phyloP scores from a whole-genome alignment of 2,797 vertebrate species.

The Gymnoscopelus braueri region DNA sequence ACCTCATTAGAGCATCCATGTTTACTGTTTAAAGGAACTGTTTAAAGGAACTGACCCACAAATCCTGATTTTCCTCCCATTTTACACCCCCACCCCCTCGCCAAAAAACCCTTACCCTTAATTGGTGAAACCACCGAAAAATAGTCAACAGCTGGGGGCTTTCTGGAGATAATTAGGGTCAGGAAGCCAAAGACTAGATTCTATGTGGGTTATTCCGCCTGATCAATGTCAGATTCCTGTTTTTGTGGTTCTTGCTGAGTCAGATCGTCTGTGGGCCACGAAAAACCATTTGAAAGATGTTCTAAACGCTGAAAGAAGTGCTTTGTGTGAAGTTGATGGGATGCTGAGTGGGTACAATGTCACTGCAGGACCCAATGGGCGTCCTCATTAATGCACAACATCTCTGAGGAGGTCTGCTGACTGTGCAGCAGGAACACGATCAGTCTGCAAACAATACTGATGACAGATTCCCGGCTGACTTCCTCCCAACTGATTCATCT shows the following conservation, averaged over 20 bases:
- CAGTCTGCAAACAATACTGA: slow-evolving; percentile 52
- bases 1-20: slow-evolving; percentile 44
- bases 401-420: slow-evolving; percentile 68
- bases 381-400: slow-evolving; percentile 37
- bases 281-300: slow-evolving; percentile 49
- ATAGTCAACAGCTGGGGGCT: slow-evolving; percentile 31
- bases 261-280: slow-evolving; percentile 51
- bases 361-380: slow-evolving; percentile 33
- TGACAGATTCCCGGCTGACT: slow-evolving; percentile 62
- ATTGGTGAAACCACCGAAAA: slow-evolving; percentile 50
- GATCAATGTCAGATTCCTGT: slow-evolving; percentile 65
- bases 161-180: slow-evolving; percentile 62
- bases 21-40: slow-evolving; percentile 58
- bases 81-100: slow-evolving; percentile 30
- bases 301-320: slow-evolving; percentile 36
- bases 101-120: slow-evolving; percentile 30
- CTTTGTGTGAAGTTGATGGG: slow-evolving; percentile 52
- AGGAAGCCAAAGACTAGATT: slow-evolving; percentile 35
- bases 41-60: slow-evolving; percentile 50
- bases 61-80: slow-evolving; percentile 46
- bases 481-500: slow-evolving; percentile 46
- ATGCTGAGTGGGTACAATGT: slow-evolving; percentile 41
- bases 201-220: slow-evolving; percentile 54
- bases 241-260: slow-evolving; percentile 59
- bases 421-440: slow-evolving; percentile 47